phyloP scores from a whole-genome alignment of 2,888 invertebrate species.

The Drosophila demipolita region DNA sequence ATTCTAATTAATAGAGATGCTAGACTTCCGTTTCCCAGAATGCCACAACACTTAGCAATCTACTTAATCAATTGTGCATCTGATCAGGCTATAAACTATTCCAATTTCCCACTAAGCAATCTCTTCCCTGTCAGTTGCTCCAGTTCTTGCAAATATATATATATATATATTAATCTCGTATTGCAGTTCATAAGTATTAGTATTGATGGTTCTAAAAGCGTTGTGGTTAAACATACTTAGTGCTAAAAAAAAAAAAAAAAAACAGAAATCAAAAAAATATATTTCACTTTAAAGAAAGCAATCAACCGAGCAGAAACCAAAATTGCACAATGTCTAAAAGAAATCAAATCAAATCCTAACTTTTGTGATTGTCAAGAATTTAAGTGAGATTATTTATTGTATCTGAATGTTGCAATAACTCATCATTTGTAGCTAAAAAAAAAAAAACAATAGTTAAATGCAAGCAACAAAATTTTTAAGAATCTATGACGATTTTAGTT shows the following conservation, averaged over 20 bases:
- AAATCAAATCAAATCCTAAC: slow-evolving; percentile 72
- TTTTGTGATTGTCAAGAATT: slow-evolving; percentile 79
- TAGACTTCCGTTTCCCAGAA: slow-evolving; percentile 41
- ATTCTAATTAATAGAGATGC: slow-evolving; percentile 51
- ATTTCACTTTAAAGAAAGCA: slow-evolving; percentile 37
- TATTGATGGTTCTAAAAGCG: slow-evolving; percentile 50
- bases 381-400: slow-evolving; percentile 57
- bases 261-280: not conserved
- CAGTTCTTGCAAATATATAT: not conserved
- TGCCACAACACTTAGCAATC: not conserved
- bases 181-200: slow-evolving; percentile 22
- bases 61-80: slow-evolving; percentile 1
- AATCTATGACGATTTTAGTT: slow-evolving; percentile 44
- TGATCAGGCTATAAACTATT: slow-evolving; percentile 12
- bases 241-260: not conserved
- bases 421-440: slow-evolving; percentile 46
- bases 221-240: slow-evolving; percentile 63
- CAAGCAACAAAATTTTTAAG: slow-evolving; percentile 15
- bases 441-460: slow-evolving; percentile 46
- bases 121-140: slow-evolving; percentile 24
- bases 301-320: slow-evolving; percentile 42
- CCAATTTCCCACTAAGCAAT: not conserved
- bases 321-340: slow-evolving; percentile 20
- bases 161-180: not conserved
- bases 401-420: slow-evolving; percentile 47